Evolutionary conservation across 2,888 invertebrate species (phyloP).

Genomic region (Macrophya annulata): DNA sequence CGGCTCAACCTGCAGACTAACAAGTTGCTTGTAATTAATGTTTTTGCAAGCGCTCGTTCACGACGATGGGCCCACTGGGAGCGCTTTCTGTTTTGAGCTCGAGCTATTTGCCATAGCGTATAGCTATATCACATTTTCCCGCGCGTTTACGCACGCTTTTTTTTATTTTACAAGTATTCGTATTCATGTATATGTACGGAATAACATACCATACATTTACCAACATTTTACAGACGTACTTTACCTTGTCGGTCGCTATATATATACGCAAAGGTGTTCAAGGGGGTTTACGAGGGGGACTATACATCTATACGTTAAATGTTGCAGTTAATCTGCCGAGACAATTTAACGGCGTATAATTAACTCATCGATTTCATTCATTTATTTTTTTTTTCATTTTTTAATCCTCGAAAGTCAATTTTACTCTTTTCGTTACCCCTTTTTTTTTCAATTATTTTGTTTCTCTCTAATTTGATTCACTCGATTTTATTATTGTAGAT

Average conservation of each 20-base stretch:
- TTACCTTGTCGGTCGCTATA: slow-evolving; percentile 29
- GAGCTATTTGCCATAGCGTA: slow-evolving; percentile 66
- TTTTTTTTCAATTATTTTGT: background rate
- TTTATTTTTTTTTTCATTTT: background rate
- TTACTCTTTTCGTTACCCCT: too few relatives aligned
- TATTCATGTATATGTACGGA: background rate
- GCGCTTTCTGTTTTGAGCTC: slow-evolving; percentile 69
- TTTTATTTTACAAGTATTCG: background rate
- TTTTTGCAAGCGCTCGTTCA: slow-evolving; percentile 71
- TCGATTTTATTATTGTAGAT: background rate
- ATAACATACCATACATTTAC: background rate
- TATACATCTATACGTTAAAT: background rate
- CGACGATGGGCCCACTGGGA: slow-evolving; percentile 70
- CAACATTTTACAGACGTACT: slow-evolving; percentile 6
- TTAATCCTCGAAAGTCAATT: background rate
- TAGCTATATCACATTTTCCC: slow-evolving; percentile 56
- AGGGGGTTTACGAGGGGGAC: background rate
- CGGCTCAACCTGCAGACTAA: slow-evolving; percentile 67
- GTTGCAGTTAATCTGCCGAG: slow-evolving; percentile 18
- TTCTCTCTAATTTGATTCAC: background rate
- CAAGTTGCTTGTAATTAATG: slow-evolving; percentile 73
- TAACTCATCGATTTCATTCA: background rate
- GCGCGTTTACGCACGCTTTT: background rate
- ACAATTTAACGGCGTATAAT: slow-evolving; percentile 7
- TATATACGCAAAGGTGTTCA: slow-evolving; percentile 26